phyloP scores from a whole-genome alignment of 2,113 vertebrate species.

The Antigone vipio region DNA sequence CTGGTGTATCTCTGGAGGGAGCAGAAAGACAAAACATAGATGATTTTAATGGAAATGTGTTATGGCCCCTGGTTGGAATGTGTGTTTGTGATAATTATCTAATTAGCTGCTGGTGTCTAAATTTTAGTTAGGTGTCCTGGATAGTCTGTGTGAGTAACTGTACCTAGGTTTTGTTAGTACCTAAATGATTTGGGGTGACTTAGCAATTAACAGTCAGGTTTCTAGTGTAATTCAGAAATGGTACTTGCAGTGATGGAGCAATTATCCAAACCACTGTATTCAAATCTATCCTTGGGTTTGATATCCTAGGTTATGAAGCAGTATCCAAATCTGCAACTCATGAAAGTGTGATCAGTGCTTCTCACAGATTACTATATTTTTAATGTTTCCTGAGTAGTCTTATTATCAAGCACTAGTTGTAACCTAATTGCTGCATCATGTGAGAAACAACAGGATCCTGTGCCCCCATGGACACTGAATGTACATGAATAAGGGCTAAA shows the following conservation, averaged over 20 bases:
- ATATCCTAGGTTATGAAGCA: fast-evolving
- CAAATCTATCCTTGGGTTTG: not conserved
- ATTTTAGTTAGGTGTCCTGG: not conserved
- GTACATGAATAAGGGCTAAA: not conserved
- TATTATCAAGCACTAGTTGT: not conserved
- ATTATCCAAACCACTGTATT: not conserved
- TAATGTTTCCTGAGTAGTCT: not conserved
- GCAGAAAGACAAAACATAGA: not conserved
- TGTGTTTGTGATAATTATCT: not conserved
- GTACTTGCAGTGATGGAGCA: not conserved
- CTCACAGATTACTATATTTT: not conserved
- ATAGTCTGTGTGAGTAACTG: not conserved
- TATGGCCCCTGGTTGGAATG: not conserved
- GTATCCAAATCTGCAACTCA: not conserved
- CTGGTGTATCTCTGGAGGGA: not conserved
- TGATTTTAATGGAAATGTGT: not conserved
- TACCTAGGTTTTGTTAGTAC: not conserved
- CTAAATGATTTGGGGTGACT: not conserved
- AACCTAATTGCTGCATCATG: not conserved
- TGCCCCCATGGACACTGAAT: not conserved
- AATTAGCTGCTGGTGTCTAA: not conserved
- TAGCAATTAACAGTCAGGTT: not conserved
- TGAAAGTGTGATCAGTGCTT: not conserved
- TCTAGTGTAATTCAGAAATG: not conserved
- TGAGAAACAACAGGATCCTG: not conserved